Evolutionary conservation across 2,888 invertebrate species (phyloP).

Genomic region (Myathropa florea): DNA sequence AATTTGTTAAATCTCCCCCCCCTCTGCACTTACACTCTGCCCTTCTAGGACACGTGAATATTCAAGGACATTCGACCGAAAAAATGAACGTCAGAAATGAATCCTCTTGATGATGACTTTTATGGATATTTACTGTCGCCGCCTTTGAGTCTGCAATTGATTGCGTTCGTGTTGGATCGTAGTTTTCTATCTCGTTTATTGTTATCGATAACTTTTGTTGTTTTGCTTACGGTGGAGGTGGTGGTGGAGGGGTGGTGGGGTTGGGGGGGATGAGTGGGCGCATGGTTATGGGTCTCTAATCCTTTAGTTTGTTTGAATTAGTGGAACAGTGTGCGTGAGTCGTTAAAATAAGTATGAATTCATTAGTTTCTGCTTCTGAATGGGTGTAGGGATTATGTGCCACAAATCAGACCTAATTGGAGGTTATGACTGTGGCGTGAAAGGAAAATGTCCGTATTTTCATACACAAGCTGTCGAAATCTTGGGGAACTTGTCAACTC

Average conservation of each 20-base stretch:
- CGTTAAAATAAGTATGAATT: neutral
- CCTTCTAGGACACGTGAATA: neutral
- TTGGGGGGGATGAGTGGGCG: neutral
- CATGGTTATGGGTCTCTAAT: neutral
- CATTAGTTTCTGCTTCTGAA: neutral
- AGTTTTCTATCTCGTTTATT: neutral
- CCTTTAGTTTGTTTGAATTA: neutral
- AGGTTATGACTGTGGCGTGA: neutral
- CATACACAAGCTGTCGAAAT: too few relatives aligned
- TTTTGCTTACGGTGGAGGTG: neutral
- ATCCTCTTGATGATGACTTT: neutral
- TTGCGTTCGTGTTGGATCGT: neutral
- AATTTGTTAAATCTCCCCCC: neutral
- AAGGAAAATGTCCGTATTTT: neutral
- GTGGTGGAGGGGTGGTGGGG: too few relatives aligned
- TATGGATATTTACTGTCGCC: neutral
- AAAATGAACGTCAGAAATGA: neutral
- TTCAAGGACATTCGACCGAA: neutral
- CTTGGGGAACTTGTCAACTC: too few relatives aligned
- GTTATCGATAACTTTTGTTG: neutral
- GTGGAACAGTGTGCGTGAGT: neutral
- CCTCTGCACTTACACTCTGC: neutral
- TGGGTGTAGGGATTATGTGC: neutral
- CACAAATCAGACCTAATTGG: neutral
- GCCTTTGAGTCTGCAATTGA: neutral